Percentiles rank a stretch among this genome's conserved stretches.
Evolutionary conservation across 2,113 vertebrate species (phyloP).

Genomic region (Spheniscus mendiculus): DNA sequence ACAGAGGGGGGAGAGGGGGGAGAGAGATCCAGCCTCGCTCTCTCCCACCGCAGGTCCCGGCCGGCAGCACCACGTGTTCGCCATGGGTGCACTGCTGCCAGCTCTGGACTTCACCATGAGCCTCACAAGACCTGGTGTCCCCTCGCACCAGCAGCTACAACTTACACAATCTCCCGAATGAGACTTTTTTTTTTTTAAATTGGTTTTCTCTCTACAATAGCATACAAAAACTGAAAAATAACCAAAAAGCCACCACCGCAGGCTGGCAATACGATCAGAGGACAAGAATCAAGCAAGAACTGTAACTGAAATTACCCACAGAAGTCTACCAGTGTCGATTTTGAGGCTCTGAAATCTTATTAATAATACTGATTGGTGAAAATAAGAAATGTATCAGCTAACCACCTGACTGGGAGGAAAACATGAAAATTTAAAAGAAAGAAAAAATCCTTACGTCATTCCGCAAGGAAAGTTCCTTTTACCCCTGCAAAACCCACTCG

Average conservation of each 20-base stretch:
- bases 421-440: background rate
- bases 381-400: background rate
- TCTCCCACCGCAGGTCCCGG: rapidly evolving
- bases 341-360: background rate
- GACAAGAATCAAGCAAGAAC: background rate
- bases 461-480: background rate
- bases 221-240: background rate
- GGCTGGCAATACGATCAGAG: background rate
- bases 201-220: background rate
- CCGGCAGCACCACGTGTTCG: rapidly evolving
- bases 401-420: background rate
- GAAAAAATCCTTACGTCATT: background rate
- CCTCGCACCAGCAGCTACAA: background rate
- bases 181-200: background rate
- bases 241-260: background rate
- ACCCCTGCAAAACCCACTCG: background rate
- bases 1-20: no score
- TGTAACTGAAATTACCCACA: background rate
- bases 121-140: background rate
- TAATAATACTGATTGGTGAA: background rate
- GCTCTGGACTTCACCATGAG: background rate
- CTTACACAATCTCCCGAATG: background rate
- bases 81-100: rapidly evolving
- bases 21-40: background rate
- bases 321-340: background rate